Evolutionary conservation across 2,888 invertebrate species (phyloP).

Genomic region (Nemotelus nigrinus): DNA sequence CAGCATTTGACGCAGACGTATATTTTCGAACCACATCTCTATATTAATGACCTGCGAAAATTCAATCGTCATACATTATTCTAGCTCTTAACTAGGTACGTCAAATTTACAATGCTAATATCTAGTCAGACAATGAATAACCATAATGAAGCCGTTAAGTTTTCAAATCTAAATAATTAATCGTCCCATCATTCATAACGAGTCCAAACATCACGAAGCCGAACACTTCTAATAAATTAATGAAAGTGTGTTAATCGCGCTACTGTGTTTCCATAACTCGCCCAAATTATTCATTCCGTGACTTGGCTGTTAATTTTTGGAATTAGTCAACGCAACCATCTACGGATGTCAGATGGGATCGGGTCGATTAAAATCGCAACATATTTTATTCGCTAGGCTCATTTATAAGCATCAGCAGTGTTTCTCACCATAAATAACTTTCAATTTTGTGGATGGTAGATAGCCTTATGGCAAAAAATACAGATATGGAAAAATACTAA

Average conservation of each 20-base stretch:
- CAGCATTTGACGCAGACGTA: no score
- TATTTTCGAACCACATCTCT: no score
- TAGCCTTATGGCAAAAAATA: background rate
- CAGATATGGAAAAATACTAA: background rate
- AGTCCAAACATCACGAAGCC: background rate
- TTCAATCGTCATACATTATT: no score
- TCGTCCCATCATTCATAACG: background rate
- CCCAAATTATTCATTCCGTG: conserved; percentile 7
- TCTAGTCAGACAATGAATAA: background rate
- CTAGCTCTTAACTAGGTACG: no score
- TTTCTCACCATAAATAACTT: conserved; percentile 30
- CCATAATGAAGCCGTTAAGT: conserved; percentile 9
- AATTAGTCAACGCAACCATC: conserved; percentile 8
- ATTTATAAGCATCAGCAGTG: background rate
- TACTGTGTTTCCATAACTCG: background rate
- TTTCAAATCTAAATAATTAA: conserved; percentile 13
- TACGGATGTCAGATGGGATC: background rate
- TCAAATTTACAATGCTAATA: background rate
- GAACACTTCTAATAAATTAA: conserved; percentile 10
- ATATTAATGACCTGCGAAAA: no score
- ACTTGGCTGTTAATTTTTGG: background rate
- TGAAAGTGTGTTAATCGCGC: conserved; percentile 13
- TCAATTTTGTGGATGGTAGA: background rate
- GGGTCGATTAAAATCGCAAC: background rate
- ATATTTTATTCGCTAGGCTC: background rate